Evolutionary conservation across 2,113 vertebrate species (phyloP).

Genomic region (Salvelinus sp.): DNA sequence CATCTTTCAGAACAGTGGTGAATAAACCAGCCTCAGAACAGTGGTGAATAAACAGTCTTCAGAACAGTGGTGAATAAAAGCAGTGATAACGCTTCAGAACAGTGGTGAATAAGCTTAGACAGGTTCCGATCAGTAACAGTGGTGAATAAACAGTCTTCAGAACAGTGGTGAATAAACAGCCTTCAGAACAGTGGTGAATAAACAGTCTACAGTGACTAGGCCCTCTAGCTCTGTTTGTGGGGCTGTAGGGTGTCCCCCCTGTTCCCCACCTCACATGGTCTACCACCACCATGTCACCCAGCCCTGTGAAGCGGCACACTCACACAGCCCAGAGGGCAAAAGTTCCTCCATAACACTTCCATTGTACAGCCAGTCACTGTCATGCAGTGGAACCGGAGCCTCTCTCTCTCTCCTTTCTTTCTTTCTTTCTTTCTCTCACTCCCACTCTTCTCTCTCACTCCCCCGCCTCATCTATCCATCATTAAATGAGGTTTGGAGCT

Average conservation of each 20-base stretch:
- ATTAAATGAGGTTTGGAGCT: slow-evolving; percentile 26
- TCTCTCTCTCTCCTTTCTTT: neutral
- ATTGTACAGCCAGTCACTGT: neutral
- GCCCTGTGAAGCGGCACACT: slow-evolving; percentile 11
- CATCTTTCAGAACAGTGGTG: neutral
- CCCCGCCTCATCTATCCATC: neutral
- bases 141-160: neutral
- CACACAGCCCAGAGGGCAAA: neutral
- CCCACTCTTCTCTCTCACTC: neutral
- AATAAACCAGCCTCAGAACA: too few species aligned
- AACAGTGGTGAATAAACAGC: neutral
- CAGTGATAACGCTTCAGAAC: neutral
- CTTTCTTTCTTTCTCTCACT: neutral
- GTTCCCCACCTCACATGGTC: neutral
- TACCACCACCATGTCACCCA: neutral
- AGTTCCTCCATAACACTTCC: neutral
- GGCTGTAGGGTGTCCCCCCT: neutral
- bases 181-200: neutral
- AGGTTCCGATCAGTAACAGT: too few species aligned
- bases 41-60: too few species aligned
- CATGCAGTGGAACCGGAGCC: too few species aligned
- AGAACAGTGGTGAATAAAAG: too few species aligned
- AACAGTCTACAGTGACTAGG: too few species aligned
- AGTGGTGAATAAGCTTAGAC: neutral
- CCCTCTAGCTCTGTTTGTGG: neutral